These are phyloP conservation scores for Astropecten irregularis DNA, from an alignment of 53 echinoderm and acorn worm genomes.

Conservation along the genomic window DNA sequence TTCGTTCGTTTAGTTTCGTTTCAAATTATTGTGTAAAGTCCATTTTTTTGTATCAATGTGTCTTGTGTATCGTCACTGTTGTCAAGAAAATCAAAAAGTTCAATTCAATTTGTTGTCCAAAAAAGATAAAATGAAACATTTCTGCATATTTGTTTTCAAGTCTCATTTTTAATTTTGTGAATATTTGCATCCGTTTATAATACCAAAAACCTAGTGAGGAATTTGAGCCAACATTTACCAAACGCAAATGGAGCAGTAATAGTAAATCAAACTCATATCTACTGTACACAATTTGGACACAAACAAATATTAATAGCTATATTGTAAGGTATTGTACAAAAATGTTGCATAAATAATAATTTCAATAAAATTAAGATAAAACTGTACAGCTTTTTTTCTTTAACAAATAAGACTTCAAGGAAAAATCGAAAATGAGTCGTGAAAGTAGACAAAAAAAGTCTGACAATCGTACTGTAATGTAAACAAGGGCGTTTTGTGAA, in stretches of 20 bases:
- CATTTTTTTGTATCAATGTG: not conserved
- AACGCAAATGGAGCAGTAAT: conserved; percentile 28
- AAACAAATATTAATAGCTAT: conserved; percentile 33
- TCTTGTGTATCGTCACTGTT: not conserved
- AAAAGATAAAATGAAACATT: not conserved
- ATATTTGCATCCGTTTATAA: conserved; percentile 19
- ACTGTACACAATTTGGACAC: conserved; percentile 55
- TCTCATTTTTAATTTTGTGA: not conserved
- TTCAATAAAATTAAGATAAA: conserved; percentile 61
- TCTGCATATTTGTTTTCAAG: conserved; percentile 31
- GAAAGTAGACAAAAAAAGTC: not conserved
- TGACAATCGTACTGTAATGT: not conserved
- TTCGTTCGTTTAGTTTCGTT: not conserved
- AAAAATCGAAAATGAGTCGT: not conserved
- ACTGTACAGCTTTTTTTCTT: conserved; percentile 42
- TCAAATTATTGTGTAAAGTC: not conserved
- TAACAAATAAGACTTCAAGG: not conserved
- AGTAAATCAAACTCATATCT: conserved; percentile 42
- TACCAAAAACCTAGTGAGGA: not conserved
- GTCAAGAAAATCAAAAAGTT: not conserved
- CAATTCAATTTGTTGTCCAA: not conserved
- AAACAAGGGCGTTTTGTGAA: not conserved
- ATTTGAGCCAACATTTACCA: not conserved
- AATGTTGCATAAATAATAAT: conserved; percentile 63
- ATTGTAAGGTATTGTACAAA: conserved; percentile 50